Conservation (phyloP, 2,797 vertebrate species). For the Eulemur rubriventer region DNA sequence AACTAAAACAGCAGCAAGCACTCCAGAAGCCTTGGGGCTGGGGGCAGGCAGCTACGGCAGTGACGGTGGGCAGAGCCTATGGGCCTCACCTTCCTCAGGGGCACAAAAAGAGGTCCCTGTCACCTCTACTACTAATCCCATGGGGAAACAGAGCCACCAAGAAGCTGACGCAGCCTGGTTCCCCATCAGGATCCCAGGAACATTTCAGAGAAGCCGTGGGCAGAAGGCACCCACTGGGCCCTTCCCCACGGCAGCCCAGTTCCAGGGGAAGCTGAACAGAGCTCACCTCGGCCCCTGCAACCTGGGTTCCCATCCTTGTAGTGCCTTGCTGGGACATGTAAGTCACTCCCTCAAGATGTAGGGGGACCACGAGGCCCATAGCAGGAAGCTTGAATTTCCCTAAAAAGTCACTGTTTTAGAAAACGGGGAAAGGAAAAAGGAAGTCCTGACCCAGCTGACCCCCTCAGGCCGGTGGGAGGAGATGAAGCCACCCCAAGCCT, state of each 20-base stretch:
- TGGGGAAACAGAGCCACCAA: not conserved
- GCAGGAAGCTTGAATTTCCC: not conserved
- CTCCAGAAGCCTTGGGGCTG: not conserved
- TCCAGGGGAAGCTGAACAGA: too few species aligned
- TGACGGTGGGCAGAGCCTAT: not conserved
- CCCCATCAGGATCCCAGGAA: not conserved
- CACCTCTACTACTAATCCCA: not conserved
- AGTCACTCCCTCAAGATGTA: not conserved
- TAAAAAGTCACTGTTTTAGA: not conserved
- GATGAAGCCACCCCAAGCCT: not conserved
- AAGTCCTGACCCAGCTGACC: not conserved
- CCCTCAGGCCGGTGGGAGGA: not conserved
- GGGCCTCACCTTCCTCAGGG: not conserved
- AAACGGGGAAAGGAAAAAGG: not conserved
- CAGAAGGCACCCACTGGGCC: not conserved
- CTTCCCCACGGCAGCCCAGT: not conserved
- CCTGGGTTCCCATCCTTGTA: not conserved
- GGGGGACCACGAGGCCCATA: not conserved
- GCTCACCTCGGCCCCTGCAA: not conserved
- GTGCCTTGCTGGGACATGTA: not conserved
- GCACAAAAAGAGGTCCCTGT: not conserved
- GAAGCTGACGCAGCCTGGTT: accelerated
- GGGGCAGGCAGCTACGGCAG: not conserved
- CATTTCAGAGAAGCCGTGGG: not conserved
- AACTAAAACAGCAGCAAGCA: not conserved